Conservation (phyloP, 1,140 invertebrate species). For the Alviniconcha marisindica region DNA sequence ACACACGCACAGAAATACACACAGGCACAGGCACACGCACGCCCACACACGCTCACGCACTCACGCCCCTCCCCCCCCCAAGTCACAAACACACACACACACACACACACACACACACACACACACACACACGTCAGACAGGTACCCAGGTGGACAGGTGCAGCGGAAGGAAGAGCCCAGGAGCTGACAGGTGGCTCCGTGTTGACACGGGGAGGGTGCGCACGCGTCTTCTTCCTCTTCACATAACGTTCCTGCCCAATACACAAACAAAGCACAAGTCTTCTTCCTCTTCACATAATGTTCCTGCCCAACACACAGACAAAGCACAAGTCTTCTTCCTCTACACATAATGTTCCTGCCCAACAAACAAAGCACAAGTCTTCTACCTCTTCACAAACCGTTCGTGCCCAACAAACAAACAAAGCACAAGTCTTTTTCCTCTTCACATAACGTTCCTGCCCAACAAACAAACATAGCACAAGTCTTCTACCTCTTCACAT, state of each 20-base stretch:
- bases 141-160: conserved; percentile 21
- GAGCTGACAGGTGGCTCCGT: conserved; percentile 4
- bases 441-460: conserved; percentile 28
- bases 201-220: conserved; percentile 87
- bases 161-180: not conserved
- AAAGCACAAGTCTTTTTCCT: conserved; percentile 85
- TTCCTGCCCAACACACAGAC: not conserved
- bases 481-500: conserved; percentile 89
- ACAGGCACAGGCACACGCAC: too few relatives aligned
- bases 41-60: too few relatives aligned
- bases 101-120: too few relatives aligned
- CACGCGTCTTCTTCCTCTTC: conserved; percentile 87
- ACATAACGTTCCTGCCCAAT: conserved; percentile 31
- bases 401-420: not conserved
- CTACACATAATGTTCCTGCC: too few relatives aligned
- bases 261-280: conserved; percentile 61
- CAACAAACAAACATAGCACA: not conserved
- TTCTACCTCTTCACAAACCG: rapidly evolving
- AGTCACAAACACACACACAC: too few relatives aligned
- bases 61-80: too few relatives aligned
- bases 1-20: too few relatives aligned
- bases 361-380: not conserved
- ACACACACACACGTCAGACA: too few relatives aligned
- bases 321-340: not conserved
- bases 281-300: conserved; percentile 89